Percentiles rank a stretch among this genome's conserved stretches.
Conservation (phyloP, 2,797 vertebrate genomes). For the Telmatherina bonti region DNA sequence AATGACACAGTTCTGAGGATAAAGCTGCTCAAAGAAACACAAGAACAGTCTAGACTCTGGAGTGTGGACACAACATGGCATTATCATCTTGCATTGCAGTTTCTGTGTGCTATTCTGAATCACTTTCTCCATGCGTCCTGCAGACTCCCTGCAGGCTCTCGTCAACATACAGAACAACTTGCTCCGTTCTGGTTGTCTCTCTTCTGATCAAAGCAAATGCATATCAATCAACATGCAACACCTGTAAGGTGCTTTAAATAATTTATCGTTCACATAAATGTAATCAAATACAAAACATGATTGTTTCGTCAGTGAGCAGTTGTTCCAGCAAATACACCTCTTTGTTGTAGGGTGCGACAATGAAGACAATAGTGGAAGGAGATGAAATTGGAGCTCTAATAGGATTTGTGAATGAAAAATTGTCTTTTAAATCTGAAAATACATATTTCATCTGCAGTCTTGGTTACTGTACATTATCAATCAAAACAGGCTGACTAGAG, state of each 20-base stretch:
- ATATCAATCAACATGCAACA: conserved; percentile 32
- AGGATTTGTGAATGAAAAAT: conserved; percentile 56
- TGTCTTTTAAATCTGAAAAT: conserved; percentile 32
- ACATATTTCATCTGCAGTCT: conserved; percentile 15
- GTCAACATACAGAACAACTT: conserved; percentile 18
- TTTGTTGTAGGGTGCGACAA: conserved; percentile 5
- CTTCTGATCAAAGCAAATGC: background rate
- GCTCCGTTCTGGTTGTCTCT: conserved; percentile 51
- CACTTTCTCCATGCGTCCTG: background rate
- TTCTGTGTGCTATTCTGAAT: conserved; percentile 51
- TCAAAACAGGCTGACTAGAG: conserved; percentile 33
- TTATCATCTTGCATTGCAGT: conserved; percentile 59
- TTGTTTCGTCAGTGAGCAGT: conserved; percentile 30
- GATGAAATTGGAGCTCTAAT: conserved; percentile 50
- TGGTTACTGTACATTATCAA: conserved; percentile 26
- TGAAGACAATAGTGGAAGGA: conserved; percentile 35
- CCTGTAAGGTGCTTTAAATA: background rate
- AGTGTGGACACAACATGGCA: conserved; percentile 41
- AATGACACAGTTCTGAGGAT: conserved; percentile 79
- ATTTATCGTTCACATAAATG: background rate
- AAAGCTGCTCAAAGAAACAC: conserved; percentile 78
- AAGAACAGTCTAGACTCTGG: conserved; percentile 57
- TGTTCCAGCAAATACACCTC: conserved; percentile 10
- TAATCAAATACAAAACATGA: background rate
- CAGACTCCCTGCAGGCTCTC: conserved; percentile 3